These are phyloP conservation scores for Liposcelis brunnea DNA, from an alignment of 2,888 invertebrate genomes.

Conservation along the genomic window DNA sequence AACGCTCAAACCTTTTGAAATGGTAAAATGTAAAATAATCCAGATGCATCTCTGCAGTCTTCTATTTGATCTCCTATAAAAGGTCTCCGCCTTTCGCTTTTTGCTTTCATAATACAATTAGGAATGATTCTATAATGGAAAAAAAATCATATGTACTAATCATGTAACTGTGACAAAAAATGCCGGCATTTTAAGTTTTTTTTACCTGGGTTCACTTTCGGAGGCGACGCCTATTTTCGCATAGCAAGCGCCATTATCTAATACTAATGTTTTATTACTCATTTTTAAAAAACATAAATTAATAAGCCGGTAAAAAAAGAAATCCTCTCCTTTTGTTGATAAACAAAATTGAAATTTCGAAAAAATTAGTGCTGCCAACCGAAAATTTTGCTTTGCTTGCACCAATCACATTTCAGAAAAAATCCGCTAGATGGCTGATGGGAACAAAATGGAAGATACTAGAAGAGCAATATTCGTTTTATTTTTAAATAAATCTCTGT, in stretches of 20 bases:
- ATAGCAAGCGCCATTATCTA: slow-evolving; percentile 80
- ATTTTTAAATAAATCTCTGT: no score
- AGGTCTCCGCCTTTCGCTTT: slow-evolving; percentile 81
- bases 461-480: no score
- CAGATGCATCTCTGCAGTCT: slow-evolving; percentile 90
- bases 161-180: not conserved
- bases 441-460: no score
- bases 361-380: no score
- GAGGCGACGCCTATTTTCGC: slow-evolving; percentile 71
- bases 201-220: slow-evolving; percentile 45
- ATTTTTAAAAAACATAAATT: slow-evolving; percentile 17
- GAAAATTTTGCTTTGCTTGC: no score
- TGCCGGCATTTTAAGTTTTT: slow-evolving; percentile 8
- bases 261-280: slow-evolving; percentile 34
- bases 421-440: no score
- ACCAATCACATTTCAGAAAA: no score
- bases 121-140: slow-evolving; percentile 55
- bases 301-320: not conserved
- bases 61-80: slow-evolving; percentile 92
- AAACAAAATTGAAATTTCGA: no score
- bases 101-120: slow-evolving; percentile 96
- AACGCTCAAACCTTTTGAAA: slow-evolving; percentile 58
- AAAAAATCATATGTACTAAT: slow-evolving; percentile 9
- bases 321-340: no score
- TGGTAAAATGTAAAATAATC: slow-evolving; percentile 81